Evolutionary conservation across 2,113 vertebrate genomes (phyloP).

Genomic region (Stictonetta naevosa): DNA sequence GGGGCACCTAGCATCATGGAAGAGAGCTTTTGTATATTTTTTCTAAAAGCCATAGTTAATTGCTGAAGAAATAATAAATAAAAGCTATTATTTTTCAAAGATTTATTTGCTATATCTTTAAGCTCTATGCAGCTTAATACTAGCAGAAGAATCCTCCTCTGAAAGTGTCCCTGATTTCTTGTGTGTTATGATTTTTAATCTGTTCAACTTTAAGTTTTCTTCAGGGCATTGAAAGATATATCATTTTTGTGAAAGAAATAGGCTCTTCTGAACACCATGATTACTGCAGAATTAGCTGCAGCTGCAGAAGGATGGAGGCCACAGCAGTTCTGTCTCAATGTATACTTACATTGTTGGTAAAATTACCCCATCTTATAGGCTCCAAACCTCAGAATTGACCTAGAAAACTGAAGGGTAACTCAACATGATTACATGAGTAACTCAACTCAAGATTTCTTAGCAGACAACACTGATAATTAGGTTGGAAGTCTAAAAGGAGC

Average conservation of each 20-base stretch:
- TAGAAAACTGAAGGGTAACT: not conserved
- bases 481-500: not conserved
- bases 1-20: not conserved
- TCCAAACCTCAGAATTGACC: not conserved
- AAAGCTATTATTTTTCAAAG: not conserved
- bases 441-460: not conserved
- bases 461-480: not conserved
- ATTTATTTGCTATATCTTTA: not conserved
- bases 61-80: not conserved
- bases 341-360: not conserved
- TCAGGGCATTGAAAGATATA: not conserved
- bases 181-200: not conserved
- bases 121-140: not conserved
- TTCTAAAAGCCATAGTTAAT: not conserved
- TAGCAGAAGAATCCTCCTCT: not conserved
- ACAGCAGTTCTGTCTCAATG: not conserved
- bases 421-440: not conserved
- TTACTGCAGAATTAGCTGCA: not conserved
- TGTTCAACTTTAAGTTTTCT: not conserved
- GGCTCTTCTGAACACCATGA: not conserved
- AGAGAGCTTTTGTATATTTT: not conserved
- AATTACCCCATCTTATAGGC: not conserved
- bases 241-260: not conserved
- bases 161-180: not conserved
- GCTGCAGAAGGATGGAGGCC: not conserved